Evolutionary conservation across 2,888 invertebrate genomes (phyloP), one percentile per base, ranked within the genome.

Genomic region (Adelognathus sp.): DNA sequence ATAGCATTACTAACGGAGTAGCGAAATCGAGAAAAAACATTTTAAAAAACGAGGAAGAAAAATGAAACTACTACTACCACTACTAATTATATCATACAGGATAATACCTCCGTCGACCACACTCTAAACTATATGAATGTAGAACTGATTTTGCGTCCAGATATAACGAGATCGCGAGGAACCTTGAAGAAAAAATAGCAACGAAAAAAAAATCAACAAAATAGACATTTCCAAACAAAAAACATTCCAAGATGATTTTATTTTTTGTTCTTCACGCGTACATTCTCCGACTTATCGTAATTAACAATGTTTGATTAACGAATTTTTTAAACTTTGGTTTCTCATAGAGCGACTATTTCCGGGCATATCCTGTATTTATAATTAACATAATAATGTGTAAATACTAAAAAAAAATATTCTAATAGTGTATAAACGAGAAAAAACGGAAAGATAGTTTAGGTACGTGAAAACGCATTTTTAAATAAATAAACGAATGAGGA

Each of bases 361-460:
- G 82, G 83, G 85, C 84, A 81, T 83, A 86, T 86, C 85, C 86
- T 86, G 87, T 88, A 86, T 85, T 85, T 63, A 86, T 87, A 87
- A 86, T 82, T 82, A 84, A 83, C 75, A 54, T 36, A 50, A 66
- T 50, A 76, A 75, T 75, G 86, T 87, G 87, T 87, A 86, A 83
- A 87, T 87, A 85, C 79, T 83, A 82, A 83, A n/a, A n/a, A n/a
- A n/a, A 50, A 50, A 82, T 77, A 87, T 84, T 84, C 79, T 82
- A 82, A 84, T 79, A 83, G 85, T 88, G 87, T 87, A 87, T 85
- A 86, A 86, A 86, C n/a, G n/a, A 84, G 71, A 80, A 77, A 58
- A 61, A 54, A 50, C 56, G 44, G 39, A 46, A 41, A 31, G 50
- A 82, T 83, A 84, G 79, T 79, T 81, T 77, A 79, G 79, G 50